These are phyloP conservation scores for Labeo calbasu DNA, from an alignment of 2,797 vertebrate species.

Conservation along the genomic window DNA sequence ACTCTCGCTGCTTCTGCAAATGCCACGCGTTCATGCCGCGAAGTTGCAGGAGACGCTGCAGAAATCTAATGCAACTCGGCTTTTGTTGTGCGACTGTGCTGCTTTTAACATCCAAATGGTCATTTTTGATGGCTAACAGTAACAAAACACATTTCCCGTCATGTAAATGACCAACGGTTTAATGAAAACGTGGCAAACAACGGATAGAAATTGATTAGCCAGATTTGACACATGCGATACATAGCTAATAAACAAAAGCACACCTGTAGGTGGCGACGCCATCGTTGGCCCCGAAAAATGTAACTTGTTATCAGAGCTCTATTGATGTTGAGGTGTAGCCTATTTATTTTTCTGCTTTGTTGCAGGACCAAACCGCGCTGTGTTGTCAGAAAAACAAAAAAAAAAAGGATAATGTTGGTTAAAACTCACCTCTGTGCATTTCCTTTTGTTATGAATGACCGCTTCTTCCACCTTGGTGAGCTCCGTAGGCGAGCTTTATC, in stretches of 20 bases:
- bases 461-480: constrained; percentile 65
- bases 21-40: constrained; percentile 18
- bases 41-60: constrained; percentile 39
- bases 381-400: background rate
- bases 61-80: constrained; percentile 18
- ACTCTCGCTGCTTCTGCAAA: constrained; percentile 45
- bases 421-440: constrained; percentile 80
- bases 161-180: background rate
- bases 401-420: background rate
- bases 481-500: constrained; percentile 57
- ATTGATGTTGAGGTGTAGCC: background rate
- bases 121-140: background rate
- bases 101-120: background rate
- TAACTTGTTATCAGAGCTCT: constrained; percentile 35
- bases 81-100: background rate
- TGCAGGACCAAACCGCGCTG: background rate
- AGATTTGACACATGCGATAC: background rate
- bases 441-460: constrained; percentile 70
- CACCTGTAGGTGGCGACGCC: constrained; percentile 64
- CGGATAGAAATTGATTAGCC: background rate
- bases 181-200: background rate
- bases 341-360: background rate
- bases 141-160: background rate
- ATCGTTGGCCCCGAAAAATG: constrained; percentile 31
- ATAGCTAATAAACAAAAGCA: constrained; percentile 28